Evolutionary conservation across 2,797 vertebrate genomes (phyloP).

Genomic region (Mareca strepera): DNA sequence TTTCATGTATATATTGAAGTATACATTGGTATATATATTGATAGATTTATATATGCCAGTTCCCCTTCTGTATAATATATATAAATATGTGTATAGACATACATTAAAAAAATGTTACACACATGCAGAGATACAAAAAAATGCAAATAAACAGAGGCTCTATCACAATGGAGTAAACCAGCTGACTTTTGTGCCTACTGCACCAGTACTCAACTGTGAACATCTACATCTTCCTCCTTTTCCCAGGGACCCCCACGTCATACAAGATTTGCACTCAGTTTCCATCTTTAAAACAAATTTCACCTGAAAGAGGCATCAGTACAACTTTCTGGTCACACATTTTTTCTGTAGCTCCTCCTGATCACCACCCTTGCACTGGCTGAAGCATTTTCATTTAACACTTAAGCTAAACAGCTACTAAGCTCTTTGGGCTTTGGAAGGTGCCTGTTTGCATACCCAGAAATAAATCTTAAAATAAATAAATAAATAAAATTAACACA

Average conservation of each 20-base stretch:
- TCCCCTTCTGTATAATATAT: neutral
- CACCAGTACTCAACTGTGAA: neutral
- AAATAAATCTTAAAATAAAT: neutral
- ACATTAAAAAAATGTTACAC: neutral
- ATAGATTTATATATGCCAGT: neutral
- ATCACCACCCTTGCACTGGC: neutral
- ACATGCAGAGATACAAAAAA: neutral
- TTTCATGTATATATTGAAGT: neutral
- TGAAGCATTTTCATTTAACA: neutral
- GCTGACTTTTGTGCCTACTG: neutral
- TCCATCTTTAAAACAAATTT: neutral
- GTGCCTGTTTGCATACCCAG: neutral
- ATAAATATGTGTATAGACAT: neutral
- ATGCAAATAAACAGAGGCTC: accelerated
- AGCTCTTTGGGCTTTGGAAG: neutral
- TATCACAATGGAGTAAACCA: neutral
- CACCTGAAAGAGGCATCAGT: neutral
- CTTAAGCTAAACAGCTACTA: neutral
- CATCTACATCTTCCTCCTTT: too few species aligned
- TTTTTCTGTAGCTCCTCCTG: neutral
- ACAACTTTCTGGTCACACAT: neutral
- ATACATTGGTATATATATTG: neutral
- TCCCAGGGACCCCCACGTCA: neutral
- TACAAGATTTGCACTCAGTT: neutral
- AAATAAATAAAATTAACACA: neutral